Evolutionary conservation across 2,888 invertebrate genomes (phyloP).

Genomic region (Lasioglossum lativentre): DNA sequence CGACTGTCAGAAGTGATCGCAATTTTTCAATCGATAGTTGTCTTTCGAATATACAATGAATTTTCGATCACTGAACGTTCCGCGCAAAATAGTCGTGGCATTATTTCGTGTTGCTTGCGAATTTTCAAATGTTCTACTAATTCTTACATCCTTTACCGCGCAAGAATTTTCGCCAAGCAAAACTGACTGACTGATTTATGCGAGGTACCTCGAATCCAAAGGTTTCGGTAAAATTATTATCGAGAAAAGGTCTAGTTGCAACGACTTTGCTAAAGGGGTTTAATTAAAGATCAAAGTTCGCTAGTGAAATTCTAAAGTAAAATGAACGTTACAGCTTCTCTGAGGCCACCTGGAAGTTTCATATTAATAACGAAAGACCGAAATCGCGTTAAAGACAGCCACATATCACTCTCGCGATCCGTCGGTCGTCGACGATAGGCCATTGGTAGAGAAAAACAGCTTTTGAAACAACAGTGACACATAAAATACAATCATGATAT

Average conservation of each 20-base stretch:
- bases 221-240: background rate
- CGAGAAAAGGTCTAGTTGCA: background rate
- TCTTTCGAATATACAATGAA: too few species aligned
- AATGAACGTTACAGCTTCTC: background rate
- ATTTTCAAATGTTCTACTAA: background rate
- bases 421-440: constrained; percentile 52
- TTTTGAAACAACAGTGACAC: background rate
- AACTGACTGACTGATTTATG: background rate
- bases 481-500: constrained; percentile 25
- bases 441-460: constrained; percentile 3
- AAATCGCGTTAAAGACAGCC: constrained; percentile 1
- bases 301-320: background rate
- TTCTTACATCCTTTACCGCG: background rate
- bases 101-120: background rate
- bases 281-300: background rate
- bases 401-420: constrained; percentile 36
- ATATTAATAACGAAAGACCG: constrained; percentile 1
- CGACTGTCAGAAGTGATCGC: background rate
- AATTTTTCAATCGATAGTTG: background rate
- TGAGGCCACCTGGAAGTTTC: background rate
- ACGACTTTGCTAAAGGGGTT: background rate
- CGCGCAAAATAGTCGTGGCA: constrained; percentile 22
- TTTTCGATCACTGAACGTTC: constrained; percentile 21
- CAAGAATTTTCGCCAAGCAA: background rate
- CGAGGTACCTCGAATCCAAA: background rate